Conservation (phyloP, 2,113 vertebrate species). For the Gambusia affinis region DNA sequence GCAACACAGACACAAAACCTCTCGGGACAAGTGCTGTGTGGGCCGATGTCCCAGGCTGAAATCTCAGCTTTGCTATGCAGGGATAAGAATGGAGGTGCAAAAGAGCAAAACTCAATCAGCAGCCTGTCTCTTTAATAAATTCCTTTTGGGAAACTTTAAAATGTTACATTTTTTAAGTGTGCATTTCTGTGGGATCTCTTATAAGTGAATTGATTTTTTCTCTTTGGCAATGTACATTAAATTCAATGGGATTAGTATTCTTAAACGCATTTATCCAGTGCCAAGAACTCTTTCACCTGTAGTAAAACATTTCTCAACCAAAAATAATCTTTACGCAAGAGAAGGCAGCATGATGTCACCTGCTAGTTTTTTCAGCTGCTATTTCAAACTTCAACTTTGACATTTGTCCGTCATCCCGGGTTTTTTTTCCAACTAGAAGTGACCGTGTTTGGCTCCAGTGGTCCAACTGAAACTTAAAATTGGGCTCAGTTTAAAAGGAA, state of each 20-base stretch:
- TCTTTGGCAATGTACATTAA: no score
- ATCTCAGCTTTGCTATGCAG: conserved; percentile 30
- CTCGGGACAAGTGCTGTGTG: conserved; percentile 11
- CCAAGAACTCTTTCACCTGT: not conserved
- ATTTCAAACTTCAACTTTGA: conserved; percentile 5
- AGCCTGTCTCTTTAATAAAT: conserved; percentile 1
- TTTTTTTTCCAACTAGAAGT: not conserved
- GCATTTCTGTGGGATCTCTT: no score
- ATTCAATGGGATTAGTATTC: no score
- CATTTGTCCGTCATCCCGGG: not conserved
- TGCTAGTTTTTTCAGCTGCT: not conserved
- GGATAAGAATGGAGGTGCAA: conserved; percentile 14
- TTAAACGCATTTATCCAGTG: not conserved
- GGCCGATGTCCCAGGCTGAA: conserved; percentile 41
- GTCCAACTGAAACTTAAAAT: not conserved
- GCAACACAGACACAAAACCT: conserved; percentile 28
- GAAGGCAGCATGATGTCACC: not conserved
- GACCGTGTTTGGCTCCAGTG: not conserved
- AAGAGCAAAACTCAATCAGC: conserved; percentile 21
- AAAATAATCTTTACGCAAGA: not conserved
- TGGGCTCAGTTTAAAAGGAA: not conserved
- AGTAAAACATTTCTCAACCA: not conserved
- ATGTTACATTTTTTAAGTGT: not conserved
- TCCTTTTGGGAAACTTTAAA: conserved; percentile 6
- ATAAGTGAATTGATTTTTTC: no score